A percentile compares a stretch with the other conserved stretches of the same genome.
Conservation (phyloP, 2,888 invertebrate genomes). For the Sipunculus nudus region DNA sequence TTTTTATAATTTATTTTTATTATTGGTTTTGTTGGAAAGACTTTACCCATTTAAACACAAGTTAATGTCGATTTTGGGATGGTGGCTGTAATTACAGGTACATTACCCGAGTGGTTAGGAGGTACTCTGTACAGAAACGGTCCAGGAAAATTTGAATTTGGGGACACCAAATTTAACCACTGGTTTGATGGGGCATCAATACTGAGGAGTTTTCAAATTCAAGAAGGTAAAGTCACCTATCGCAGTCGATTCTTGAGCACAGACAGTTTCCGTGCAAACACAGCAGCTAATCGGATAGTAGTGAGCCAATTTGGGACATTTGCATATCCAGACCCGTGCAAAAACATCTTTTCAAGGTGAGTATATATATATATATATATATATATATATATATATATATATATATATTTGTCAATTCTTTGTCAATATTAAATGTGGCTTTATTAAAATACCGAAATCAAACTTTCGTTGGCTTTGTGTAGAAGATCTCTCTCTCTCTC, state of each 20-base stretch:
- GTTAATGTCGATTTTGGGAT: too few species aligned
- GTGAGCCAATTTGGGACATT: slow-evolving; percentile 85
- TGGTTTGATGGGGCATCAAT: slow-evolving; percentile 88
- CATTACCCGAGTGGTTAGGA: slow-evolving; percentile 48
- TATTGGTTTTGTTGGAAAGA: too few species aligned
- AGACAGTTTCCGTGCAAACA: slow-evolving; percentile 74
- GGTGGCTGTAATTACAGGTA: too few species aligned
- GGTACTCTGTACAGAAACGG: slow-evolving; percentile 70
- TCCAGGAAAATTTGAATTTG: slow-evolving; percentile 85
- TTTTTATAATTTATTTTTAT: too few species aligned
- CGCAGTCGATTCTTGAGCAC: slow-evolving; percentile 73
- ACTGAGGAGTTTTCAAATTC: slow-evolving; percentile 67
- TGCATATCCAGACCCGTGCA: slow-evolving; percentile 79
- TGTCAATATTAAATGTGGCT: too few species aligned
- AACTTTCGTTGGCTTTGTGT: too few species aligned
- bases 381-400: too few species aligned
- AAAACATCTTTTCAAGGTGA: slow-evolving; percentile 43
- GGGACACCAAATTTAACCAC: slow-evolving; percentile 74
- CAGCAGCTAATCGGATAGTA: slow-evolving; percentile 77
- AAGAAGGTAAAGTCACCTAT: slow-evolving; percentile 60
- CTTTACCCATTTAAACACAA: too few species aligned
- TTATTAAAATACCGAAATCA: too few species aligned
- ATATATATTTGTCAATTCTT: too few species aligned
- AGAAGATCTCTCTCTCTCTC: too few species aligned
- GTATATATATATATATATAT: too few species aligned